A percentile compares a stretch with the other conserved stretches of the same genome.
These are phyloP conservation scores for Enteromius unitaeniatus DNA, from an alignment of 2,797 vertebrate species.

Conservation along the genomic window DNA sequence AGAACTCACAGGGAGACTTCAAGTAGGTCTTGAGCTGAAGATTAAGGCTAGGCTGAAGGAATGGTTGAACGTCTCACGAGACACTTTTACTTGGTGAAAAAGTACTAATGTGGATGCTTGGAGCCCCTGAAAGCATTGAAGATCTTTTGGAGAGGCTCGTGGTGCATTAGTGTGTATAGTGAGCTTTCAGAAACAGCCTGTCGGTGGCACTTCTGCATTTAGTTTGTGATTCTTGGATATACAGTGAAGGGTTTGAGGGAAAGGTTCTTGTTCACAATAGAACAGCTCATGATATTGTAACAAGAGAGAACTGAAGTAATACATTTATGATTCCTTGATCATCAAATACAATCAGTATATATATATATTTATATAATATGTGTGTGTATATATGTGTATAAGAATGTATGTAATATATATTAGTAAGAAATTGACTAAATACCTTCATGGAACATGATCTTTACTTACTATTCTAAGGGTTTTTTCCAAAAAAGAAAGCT, in stretches of 20 bases:
- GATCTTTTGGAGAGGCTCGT: background rate
- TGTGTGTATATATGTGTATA: no score
- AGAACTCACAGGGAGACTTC: background rate
- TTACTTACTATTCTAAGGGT: no score
- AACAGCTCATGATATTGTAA: background rate
- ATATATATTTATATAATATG: no score
- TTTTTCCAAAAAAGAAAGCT: no score
- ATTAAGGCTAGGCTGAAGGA: background rate
- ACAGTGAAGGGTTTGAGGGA: background rate
- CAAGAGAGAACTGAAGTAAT: slow-evolving; percentile 66
- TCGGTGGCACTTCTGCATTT: background rate
- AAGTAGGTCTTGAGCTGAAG: background rate
- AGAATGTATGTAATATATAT: no score
- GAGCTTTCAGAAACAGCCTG: background rate
- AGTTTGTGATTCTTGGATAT: background rate
- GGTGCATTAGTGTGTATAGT: background rate
- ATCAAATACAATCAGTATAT: slow-evolving; percentile 46
- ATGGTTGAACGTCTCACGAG: background rate
- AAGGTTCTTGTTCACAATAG: background rate
- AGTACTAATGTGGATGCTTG: background rate
- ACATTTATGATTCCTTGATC: slow-evolving; percentile 69
- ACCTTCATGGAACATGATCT: no score
- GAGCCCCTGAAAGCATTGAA: background rate
- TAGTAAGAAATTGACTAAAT: no score
- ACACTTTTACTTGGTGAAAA: background rate